A percentile compares a stretch with the other conserved stretches of the same genome.
Evolutionary conservation across 30 jellyfish, hydroid and myxozoan species (phyloP).

Genomic region (Nemopilema nomurai): DNA sequence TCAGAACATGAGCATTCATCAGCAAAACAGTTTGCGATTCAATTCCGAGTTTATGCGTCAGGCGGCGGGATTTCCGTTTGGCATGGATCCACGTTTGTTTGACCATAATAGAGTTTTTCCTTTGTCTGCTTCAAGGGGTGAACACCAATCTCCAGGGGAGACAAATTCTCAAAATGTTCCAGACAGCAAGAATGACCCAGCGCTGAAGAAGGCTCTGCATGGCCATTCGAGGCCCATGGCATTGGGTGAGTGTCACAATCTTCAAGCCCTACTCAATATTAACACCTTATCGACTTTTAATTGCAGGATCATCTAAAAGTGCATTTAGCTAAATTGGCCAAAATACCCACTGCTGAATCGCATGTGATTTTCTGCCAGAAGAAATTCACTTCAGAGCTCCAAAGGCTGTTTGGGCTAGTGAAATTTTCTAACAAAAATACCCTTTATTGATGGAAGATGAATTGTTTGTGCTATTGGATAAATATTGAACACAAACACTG

Average conservation of each 20-base stretch:
- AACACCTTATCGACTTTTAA: no score
- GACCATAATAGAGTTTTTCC: conserved; percentile 59
- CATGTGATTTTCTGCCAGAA: no score
- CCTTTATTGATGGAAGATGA: not conserved
- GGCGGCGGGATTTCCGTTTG: conserved; percentile 65
- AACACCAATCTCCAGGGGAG: conserved; percentile 60
- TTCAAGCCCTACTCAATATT: no score
- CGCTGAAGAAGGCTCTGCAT: conserved; percentile 41
- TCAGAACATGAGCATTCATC: conserved; percentile 40
- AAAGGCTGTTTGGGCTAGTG: not conserved
- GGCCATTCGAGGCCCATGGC: conserved; percentile 66
- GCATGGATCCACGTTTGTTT: conserved; percentile 65
- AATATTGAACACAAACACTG: no score
- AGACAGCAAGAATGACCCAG: conserved; percentile 27
- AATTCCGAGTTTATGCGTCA: conserved; percentile 57
- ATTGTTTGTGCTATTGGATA: not conserved
- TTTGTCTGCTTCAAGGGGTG: conserved; percentile 25
- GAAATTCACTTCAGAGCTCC: no score
- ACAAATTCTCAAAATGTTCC: conserved; percentile 19
- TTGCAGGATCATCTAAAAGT: no score
- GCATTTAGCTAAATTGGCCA: no score
- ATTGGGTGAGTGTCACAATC: conserved; percentile 38
- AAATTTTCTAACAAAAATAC: no score
- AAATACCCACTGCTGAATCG: no score
- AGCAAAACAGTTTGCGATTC: conserved; percentile 58